Conservation (phyloP, 1,140 invertebrate species). For the Bombus terrestris region DNA sequence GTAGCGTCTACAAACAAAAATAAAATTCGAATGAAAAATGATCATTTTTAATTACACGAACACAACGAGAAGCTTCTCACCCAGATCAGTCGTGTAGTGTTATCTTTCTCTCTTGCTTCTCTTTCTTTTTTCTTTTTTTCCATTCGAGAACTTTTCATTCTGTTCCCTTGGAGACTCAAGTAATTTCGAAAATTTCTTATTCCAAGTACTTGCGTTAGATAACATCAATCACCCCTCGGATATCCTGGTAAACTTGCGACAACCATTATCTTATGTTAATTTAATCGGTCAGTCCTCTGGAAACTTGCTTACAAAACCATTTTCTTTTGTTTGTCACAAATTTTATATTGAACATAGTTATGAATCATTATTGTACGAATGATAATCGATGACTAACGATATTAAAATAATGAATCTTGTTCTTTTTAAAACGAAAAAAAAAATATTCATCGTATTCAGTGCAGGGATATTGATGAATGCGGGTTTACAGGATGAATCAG, state of each 20-base stretch:
- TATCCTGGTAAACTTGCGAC: neutral
- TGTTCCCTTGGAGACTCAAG: neutral
- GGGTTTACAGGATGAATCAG: too few species aligned
- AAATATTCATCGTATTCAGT: too few species aligned
- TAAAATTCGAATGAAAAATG: neutral
- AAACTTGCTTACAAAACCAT: neutral
- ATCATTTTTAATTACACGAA: neutral
- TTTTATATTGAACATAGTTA: neutral
- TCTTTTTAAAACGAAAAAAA: too few species aligned
- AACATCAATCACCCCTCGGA: neutral
- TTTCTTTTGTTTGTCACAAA: neutral
- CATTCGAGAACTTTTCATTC: too few species aligned
- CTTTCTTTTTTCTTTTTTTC: neutral
- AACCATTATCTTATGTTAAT: neutral
- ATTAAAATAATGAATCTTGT: too few species aligned
- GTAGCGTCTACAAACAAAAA: neutral
- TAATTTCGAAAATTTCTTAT: neutral
- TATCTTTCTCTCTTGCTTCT: neutral
- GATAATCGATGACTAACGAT: too few species aligned
- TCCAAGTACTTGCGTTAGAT: neutral
- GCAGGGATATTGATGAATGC: too few species aligned
- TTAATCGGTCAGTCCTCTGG: neutral
- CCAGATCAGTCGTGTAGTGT: too few species aligned
- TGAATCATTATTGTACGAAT: too few species aligned
- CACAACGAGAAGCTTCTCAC: neutral